Evolutionary conservation across 1,140 invertebrate species (phyloP), one percentile per base, ranked within the genome.

Genomic region (Nephotettix cincticeps): DNA sequence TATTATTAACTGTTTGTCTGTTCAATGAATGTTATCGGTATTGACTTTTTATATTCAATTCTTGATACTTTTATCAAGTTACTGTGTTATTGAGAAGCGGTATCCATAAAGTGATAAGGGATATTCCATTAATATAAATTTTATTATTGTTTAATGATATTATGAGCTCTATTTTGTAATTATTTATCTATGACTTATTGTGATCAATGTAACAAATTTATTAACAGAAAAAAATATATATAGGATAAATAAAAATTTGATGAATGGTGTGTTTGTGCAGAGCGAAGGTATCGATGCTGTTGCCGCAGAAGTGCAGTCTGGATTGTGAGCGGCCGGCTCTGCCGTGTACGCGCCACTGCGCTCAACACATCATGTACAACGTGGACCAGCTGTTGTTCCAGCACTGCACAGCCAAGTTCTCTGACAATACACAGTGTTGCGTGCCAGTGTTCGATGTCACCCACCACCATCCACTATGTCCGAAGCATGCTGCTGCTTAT

Each of bases 331-430:
- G 70, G 51, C 40, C 63, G 40, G 90, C 90, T n/a, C 79, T 97
- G 75, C 93, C 94, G 0, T 94, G 91, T 77, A 89, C 90, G 0
- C 88, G 91, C 25, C 91, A 95, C 78, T 97, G 95, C 79, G 82
- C 90, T 19, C 83, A 88, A 68, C 95, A 97, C 82, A 93, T 97
- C 70, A 93, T 94, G 83, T 86, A 90, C 73, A 95, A 95, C 79
- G 86, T 89, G 29, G 93, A 95, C 75, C 95, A 97, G 81, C 86
- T 93, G 73, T 83, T 97, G 54, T 97, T 95, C 82, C 90, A 91
- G 72, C 90, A 93, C 76, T 97, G 95, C 82, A 94, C 93, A 68
- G 94, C 93, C 64, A 94, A 90, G 82, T 93, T 92, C 79, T 88
- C 87, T 43, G 93, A 95, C 80, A 94, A 95, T 73, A 91, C 91